Evolutionary conservation across 2,888 invertebrate genomes (phyloP).

Genomic region (Nymphalis c-album): DNA sequence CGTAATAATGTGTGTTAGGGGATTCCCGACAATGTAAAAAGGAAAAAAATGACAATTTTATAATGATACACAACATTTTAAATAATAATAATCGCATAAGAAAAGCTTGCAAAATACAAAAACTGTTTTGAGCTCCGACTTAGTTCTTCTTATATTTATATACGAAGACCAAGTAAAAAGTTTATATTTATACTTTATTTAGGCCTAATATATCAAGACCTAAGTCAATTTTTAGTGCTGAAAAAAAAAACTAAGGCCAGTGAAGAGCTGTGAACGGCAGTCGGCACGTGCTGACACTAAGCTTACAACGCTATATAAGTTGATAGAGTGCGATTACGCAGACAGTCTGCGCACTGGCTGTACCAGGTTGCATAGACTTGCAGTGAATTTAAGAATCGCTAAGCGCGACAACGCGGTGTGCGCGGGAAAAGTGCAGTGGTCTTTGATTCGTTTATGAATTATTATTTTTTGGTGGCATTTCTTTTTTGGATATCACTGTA

Average conservation of each 20-base stretch:
- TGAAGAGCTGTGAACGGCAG: conserved; percentile 36
- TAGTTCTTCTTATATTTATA: too few species aligned
- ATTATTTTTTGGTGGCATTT: neutral
- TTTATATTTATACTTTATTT: neutral
- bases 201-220: conserved; percentile 4
- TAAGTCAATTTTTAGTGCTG: conserved; percentile 27
- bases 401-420: conserved; percentile 37
- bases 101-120: too few species aligned
- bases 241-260: conserved; percentile 38
- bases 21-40: too few species aligned
- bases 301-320: conserved; percentile 57
- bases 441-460: neutral
- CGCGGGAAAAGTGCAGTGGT: conserved; percentile 44
- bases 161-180: too few species aligned
- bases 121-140: too few species aligned
- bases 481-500: neutral
- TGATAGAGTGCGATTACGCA: conserved; percentile 48
- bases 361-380: conserved; percentile 47
- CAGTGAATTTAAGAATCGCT: conserved; percentile 40
- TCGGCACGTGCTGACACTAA: conserved; percentile 45
- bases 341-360: conserved; percentile 54
- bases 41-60: too few species aligned
- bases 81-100: too few species aligned
- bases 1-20: too few species aligned
- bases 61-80: too few species aligned